Evolutionary conservation across 2,888 invertebrate genomes (phyloP).

Genomic region (Drosophila paucipuncta): DNA sequence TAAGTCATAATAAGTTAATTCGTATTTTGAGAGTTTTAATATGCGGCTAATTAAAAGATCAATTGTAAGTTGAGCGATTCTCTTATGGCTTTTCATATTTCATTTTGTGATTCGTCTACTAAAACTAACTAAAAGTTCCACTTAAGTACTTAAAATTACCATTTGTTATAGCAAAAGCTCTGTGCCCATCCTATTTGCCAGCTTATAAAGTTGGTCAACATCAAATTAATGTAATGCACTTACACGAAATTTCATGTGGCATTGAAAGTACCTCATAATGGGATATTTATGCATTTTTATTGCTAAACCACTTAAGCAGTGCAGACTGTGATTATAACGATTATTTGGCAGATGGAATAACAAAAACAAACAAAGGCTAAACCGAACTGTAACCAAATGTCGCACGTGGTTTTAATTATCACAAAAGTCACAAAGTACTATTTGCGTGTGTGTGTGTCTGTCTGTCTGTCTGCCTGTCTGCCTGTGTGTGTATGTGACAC

Average conservation of each 20-base stretch:
- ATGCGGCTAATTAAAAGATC: not conserved
- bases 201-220: conserved; percentile 15
- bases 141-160: not conserved
- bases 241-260: conserved; percentile 32
- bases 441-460: conserved; percentile 6
- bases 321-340: conserved; percentile 15
- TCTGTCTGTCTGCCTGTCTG: conserved; percentile 11
- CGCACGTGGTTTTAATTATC: conserved; percentile 78
- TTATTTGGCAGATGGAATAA: conserved; percentile 8
- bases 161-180: not conserved
- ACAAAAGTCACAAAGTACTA: conserved; percentile 39
- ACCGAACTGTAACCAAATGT: conserved; percentile 69
- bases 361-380: conserved; percentile 34
- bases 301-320: conserved; percentile 37
- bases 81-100: not conserved
- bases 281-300: conserved; percentile 36
- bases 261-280: conserved; percentile 37
- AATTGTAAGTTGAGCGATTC: not conserved
- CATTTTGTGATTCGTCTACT: not conserved
- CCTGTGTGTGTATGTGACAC: conserved; percentile 37
- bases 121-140: not conserved
- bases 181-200: not conserved
- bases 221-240: conserved; percentile 28
- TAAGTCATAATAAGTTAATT: not conserved
- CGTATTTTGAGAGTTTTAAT: not conserved